Conservation (phyloP, 1,140 invertebrate species). For the Euwallacea fornicatus region DNA sequence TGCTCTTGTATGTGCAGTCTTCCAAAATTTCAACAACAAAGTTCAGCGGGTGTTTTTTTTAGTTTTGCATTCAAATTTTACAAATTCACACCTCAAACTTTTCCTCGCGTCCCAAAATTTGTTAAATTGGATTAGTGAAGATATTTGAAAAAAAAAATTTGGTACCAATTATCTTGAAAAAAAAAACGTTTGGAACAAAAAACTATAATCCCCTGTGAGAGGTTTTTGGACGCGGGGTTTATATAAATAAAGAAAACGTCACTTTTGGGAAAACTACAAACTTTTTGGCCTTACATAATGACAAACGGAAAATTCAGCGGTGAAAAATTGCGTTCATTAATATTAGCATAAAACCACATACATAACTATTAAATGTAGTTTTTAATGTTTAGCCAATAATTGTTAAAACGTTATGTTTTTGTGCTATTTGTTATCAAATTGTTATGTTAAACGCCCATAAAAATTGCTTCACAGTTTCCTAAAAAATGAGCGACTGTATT, state of each 20-base stretch:
- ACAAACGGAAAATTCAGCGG: slow-evolving; percentile 33
- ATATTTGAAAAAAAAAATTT: no score
- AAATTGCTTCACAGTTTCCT: slow-evolving; percentile 26
- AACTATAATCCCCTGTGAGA: background rate
- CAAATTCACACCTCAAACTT: slow-evolving; percentile 39
- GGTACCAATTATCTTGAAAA: no score
- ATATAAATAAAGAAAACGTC: slow-evolving; percentile 48
- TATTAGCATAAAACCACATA: slow-evolving; percentile 46
- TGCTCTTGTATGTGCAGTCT: background rate
- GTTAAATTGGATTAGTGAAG: no score
- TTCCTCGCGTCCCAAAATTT: no score
- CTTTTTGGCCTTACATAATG: slow-evolving; percentile 44
- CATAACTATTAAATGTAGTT: slow-evolving; percentile 42
- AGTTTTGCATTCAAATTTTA: slow-evolving; percentile 37
- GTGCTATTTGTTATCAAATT: slow-evolving; percentile 39
- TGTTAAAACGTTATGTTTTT: slow-evolving; percentile 43
- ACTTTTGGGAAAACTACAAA: slow-evolving; percentile 53
- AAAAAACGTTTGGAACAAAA: no score
- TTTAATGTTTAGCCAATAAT: slow-evolving; percentile 39
- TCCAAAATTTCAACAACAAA: slow-evolving; percentile 6
- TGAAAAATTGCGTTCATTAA: slow-evolving; percentile 37
- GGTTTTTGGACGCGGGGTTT: slow-evolving; percentile 4
- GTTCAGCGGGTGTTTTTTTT: slow-evolving; percentile 39
- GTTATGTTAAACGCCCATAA: slow-evolving; percentile 28
- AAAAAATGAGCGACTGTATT: slow-evolving; percentile 2